Percentiles rank a stretch among this genome's conserved stretches.
phyloP scores from a whole-genome alignment of 1,140 invertebrate species.

The Papilio aristodemus region DNA sequence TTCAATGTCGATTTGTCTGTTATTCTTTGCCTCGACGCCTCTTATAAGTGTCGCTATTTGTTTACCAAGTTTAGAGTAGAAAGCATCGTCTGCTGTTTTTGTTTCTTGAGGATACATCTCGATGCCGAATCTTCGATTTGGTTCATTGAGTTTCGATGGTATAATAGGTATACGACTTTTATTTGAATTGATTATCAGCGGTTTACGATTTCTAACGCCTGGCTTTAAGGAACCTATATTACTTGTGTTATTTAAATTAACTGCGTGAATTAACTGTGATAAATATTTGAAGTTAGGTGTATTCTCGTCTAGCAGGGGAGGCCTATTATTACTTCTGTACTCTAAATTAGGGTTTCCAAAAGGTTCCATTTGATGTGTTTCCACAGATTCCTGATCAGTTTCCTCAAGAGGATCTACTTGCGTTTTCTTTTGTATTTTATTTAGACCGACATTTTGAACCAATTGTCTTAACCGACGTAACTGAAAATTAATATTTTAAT shows the following conservation, averaged over 20 bases:
- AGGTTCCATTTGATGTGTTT: neutral
- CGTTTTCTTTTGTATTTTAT: slow-evolving; percentile 17
- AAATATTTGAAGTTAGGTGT: slow-evolving; percentile 67
- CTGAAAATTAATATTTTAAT: neutral
- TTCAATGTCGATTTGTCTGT: slow-evolving; percentile 48
- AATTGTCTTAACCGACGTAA: slow-evolving; percentile 20
- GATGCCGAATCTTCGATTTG: slow-evolving; percentile 34
- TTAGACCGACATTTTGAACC: slow-evolving; percentile 12
- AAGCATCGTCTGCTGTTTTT: slow-evolving; percentile 43
- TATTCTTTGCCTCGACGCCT: slow-evolving; percentile 47
- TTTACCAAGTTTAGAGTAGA: slow-evolving; percentile 63
- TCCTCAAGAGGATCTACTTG: neutral
- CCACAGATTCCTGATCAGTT: neutral
- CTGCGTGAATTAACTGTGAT: slow-evolving; percentile 62
- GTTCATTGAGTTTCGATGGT: slow-evolving; percentile 31
- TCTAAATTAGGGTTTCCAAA: slow-evolving; percentile 39
- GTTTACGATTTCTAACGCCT: slow-evolving; percentile 36
- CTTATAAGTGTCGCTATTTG: slow-evolving; percentile 69
- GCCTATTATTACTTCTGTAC: slow-evolving; percentile 24
- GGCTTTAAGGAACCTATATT: slow-evolving; percentile 40
- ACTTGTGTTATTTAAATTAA: slow-evolving; percentile 45
- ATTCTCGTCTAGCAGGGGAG: slow-evolving; percentile 39
- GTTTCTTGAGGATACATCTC: slow-evolving; percentile 30
- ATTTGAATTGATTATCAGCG: slow-evolving; percentile 33
- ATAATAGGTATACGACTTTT: slow-evolving; percentile 31